Evolutionary conservation across 1,140 invertebrate species (phyloP), one percentile per base, ranked within the genome.

Genomic region (Elymnias hypermnestra): DNA sequence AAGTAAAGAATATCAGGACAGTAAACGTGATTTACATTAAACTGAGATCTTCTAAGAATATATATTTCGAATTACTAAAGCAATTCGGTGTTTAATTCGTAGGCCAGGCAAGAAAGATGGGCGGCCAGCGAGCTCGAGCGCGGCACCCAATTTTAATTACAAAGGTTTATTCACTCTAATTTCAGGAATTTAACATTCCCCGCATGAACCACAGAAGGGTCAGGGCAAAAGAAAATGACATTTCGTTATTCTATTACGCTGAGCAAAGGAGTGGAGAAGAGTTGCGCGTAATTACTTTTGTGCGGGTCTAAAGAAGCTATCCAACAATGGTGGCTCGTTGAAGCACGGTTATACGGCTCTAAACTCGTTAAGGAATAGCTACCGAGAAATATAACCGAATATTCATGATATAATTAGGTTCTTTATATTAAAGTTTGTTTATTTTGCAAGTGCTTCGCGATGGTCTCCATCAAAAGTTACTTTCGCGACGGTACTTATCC

Each of bases 11-110:
- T 33, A 51, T 51, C 41, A 69, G 58, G 58, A 79, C 68, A 77
- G 67, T 79, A 74, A 79, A 84, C 75, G 81, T 81, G 78, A 84
- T 83, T 84, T 84, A 83, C 71, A 71, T 79, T 76, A 78, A 75
- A 74, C 63, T 53, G 62, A 78, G 72, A 75, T 73, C 69, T 64
- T 53, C 46, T 47, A 72, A 56, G 72, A 81, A 84, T 81, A 84
- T 83, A 79, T 81, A 81, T 77, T 79, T 81, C 60, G 77, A 78
- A 84, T 84, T 83, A 83, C 81, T 72, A 65, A 78, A 83, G 76
- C 76, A 76, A 83, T 85, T 77, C 71, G 66, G 66, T 81, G 74
- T 72, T 83, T 85, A 85, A 85, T 83, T 83, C 76, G 76, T 78
- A 74, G 81, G 75, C 76, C 72, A 72, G 63, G 64, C 73, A 83